Base-by-base conservation (phyloP, 2,113 vertebrate genomes). In the Illadopsis cleaveri region DNA sequence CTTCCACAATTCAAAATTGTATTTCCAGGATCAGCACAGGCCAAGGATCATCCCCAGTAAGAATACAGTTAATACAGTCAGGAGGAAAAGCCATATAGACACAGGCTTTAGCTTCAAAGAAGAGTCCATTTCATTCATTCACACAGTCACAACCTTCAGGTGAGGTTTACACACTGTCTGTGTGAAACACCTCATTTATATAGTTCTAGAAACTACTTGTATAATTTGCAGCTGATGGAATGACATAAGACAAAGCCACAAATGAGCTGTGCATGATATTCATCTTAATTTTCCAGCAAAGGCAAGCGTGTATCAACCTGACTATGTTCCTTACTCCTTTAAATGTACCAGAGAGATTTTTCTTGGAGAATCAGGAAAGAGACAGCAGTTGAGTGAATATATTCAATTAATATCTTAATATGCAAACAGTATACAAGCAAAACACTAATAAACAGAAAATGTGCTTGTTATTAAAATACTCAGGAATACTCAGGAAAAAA, bases 161-260 rank as follows among this genome's bases (percentile, higher is more conserved):
- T 44, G 47, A 85, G 50, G 64, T 85, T 93, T 73, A 78, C 18
- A 79, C 25, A 37, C 17, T 56, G 21, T 48, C 68, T 65, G 35
- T 58, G 78, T 92, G 83, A 94, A 91, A 89, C 15, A 28, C 23
- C 20, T 62, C 73, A 81, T 68, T 92, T 83, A 72, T 58, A 72
- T 28, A 47, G 30, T 66, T 84, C 61, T 89, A 86, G 45, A 66
- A 95, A 60, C 44, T 88, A 86, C 86, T 85, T 89, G 75, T 84
- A 73, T 90, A 96, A 95, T 56, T 93, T 89, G 75, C 47, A 86
- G 66, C 81, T 48, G 54, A 84, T 89, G 77, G 86, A 92, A 91
- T 89, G 78, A 92, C 80, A 72, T 80, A 82, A 94, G 79, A 95
- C 83, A 90, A 97, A 94, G 96, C 79, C 88, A 96, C 91, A 93